Evolutionary conservation across 2,113 vertebrate species (phyloP), one percentile per base, ranked within the genome.

Genomic region (Diadophis punctatus): DNA sequence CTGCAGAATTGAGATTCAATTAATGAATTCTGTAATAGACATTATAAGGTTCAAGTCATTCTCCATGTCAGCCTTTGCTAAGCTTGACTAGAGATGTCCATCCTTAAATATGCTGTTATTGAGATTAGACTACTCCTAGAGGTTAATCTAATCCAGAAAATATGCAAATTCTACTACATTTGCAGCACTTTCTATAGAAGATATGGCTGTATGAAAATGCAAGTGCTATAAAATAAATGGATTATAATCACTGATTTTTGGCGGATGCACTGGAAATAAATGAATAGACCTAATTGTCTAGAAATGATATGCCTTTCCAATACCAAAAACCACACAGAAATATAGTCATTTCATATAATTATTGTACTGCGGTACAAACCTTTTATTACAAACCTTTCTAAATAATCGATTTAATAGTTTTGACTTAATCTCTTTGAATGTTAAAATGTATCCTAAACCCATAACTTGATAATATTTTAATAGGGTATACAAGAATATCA

Each of bases 211-310:
- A 85, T 89, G 87, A 43, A 84, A 92, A 85, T 89, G 43, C 68
- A 89, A 89, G 84, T 85, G 23, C 10, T 92, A 58, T 84, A 53
- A 92, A 92, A 92, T 89, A 68, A 89, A 85, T 89, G 52, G 52
- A 89, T 74, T 68, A 84, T 92, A 89, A 3, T 48, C 10, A 48
- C 34, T 92, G 39, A 3, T 87, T 63, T 90, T 49, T 89, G 63
- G 53, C 16, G 89, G 53, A 89, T 60, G 34, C 34, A 89, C 88
- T 46, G 56, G n/a, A 43, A 39, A 68, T 49, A 86, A 84, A 55
- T 85, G 3, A 55, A 51, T 91, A 60, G 87, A 91, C 9, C 23
- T 39, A 91, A 52, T 63, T 89, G 55, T 34, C 56, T 52, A 89
- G 12, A 86, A 39, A 80, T n/a, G 23, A 56, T 63, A 53, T 7